Evolutionary conservation across 1,140 invertebrate species (phyloP).

Genomic region (Tetramorium parvispinum): DNA sequence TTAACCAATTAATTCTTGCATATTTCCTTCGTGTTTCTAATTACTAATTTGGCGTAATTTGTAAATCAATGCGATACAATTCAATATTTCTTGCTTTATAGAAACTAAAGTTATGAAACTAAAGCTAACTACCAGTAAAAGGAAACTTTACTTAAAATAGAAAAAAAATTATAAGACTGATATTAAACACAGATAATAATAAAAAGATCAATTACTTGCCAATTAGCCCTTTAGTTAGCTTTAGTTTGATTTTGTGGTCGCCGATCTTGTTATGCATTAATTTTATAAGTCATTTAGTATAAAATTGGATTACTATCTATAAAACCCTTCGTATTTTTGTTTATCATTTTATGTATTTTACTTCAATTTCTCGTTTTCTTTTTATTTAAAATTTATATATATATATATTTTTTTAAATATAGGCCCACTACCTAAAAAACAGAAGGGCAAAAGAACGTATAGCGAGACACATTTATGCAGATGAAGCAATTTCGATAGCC

Average conservation of each 20-base stretch:
- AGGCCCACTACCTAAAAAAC: constrained; percentile 61
- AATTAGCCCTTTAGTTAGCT: not conserved
- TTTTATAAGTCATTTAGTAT: constrained; percentile 30
- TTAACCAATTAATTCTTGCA: not conserved
- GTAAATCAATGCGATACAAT: not conserved
- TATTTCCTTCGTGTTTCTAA: not conserved
- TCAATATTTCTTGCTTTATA: not conserved
- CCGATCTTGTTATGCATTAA: not conserved
- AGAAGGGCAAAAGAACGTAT: constrained; percentile 58
- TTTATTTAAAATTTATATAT: constrained; percentile 1
- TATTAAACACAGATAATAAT: constrained; percentile 6
- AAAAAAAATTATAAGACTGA: not conserved
- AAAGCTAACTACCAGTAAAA: not conserved
- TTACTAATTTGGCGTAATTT: not conserved
- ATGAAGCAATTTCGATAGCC: constrained; percentile 36
- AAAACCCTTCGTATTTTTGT: not conserved
- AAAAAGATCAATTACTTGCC: not conserved
- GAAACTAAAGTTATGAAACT: constrained; percentile 7
- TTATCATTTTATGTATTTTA: constrained; percentile 7
- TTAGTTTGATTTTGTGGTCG: not conserved
- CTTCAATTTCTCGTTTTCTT: not conserved
- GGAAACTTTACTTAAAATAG: not conserved
- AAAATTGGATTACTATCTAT: constrained; percentile 33
- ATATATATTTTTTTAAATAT: not conserved
- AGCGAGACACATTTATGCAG: constrained; percentile 57